These are phyloP conservation scores for Lichenostomus cassidix DNA, from an alignment of 2,113 vertebrate species.

Conservation along the genomic window DNA sequence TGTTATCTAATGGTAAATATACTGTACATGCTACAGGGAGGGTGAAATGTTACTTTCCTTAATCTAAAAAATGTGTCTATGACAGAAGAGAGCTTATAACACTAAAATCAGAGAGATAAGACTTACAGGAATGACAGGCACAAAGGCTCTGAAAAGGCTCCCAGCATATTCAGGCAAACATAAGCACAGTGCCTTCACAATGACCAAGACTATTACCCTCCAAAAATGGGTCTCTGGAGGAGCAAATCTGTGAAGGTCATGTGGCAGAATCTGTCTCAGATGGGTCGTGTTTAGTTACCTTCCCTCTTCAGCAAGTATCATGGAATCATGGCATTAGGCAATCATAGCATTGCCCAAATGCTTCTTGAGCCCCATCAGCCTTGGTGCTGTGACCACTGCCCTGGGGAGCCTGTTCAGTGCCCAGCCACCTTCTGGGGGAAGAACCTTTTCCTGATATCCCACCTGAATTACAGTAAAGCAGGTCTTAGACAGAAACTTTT, in stretches of 20 bases:
- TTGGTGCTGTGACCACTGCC: rapidly evolving
- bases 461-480: neutral
- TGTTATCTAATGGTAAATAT: neutral
- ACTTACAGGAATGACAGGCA: neutral
- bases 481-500: rapidly evolving
- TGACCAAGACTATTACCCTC: neutral
- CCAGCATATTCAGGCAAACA: neutral
- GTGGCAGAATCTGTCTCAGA: neutral
- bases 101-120: neutral
- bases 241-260: neutral
- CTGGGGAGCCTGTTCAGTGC: neutral
- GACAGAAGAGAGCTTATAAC: neutral
- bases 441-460: neutral
- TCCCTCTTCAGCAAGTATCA: neutral
- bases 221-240: neutral
- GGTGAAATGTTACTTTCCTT: neutral
- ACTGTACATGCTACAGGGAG: neutral
- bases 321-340: neutral
- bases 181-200: rapidly evolving
- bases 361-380: neutral
- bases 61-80: neutral
- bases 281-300: neutral
- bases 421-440: rapidly evolving
- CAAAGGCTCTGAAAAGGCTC: neutral
- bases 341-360: neutral